Evolutionary conservation across 2,113 vertebrate species (phyloP).

Genomic region (Camelus bactrianus): DNA sequence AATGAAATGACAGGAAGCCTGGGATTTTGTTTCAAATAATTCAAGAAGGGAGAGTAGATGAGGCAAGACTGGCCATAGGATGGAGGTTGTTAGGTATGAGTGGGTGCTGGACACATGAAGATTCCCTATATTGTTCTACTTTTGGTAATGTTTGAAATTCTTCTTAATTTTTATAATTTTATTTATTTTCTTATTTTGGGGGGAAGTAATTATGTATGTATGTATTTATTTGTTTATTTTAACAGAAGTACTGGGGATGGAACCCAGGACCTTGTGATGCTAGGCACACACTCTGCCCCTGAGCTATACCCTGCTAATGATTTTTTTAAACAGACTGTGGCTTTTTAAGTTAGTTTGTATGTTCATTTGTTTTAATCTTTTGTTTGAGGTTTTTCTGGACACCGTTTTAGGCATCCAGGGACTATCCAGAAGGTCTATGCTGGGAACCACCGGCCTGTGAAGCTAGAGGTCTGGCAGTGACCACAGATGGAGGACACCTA

Average conservation of each 20-base stretch:
- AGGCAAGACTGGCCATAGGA: neutral
- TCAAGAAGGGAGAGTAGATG: neutral
- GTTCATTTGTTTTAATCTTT: neutral
- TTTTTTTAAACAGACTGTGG: neutral
- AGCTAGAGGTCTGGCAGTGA: neutral
- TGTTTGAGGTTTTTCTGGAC: conserved; percentile 5
- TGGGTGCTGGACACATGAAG: neutral
- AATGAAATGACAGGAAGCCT: neutral
- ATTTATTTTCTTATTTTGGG: no score
- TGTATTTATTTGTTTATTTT: no score
- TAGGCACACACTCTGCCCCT: no score
- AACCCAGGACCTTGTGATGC: no score
- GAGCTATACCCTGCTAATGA: neutral
- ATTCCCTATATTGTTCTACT: neutral
- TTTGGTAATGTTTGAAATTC: conserved; percentile 18
- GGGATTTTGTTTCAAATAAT: conserved; percentile 17
- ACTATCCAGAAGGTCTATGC: neutral
- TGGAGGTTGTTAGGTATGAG: neutral
- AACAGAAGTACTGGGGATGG: no score
- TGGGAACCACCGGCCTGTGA: neutral
- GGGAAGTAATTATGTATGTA: no score
- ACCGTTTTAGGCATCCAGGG: neutral
- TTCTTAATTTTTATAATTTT: neutral
- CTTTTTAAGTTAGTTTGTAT: neutral
- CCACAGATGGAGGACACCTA: neutral